phyloP scores from a whole-genome alignment of 2,113 vertebrate genomes.

The Camelus bactrianus region DNA sequence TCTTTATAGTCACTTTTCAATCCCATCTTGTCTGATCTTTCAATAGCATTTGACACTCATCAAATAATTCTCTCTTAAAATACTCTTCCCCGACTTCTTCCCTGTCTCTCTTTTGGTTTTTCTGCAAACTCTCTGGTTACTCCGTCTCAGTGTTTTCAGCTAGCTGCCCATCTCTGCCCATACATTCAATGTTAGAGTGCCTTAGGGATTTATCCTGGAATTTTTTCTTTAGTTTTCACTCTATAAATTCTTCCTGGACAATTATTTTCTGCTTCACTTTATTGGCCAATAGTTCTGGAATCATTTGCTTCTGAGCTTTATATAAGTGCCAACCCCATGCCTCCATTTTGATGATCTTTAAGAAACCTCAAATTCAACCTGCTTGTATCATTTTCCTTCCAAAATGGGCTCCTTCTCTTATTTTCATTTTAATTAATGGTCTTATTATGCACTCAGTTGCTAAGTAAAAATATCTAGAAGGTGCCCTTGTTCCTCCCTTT shows the following conservation, averaged over 20 bases:
- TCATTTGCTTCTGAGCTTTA: neutral
- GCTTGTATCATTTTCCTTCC: neutral
- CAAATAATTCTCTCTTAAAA: neutral
- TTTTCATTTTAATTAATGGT: constrained; percentile 2
- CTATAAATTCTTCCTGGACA: constrained; percentile 1
- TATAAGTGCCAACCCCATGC: neutral
- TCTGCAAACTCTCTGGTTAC: neutral
- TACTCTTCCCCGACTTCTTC: neutral
- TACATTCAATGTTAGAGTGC: neutral
- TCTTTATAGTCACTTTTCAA: neutral
- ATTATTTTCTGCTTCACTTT: neutral
- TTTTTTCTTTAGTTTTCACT: neutral
- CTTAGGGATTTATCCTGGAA: neutral
- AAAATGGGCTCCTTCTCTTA: neutral
- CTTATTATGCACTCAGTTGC: neutral
- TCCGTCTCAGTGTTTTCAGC: neutral
- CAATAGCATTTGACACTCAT: neutral
- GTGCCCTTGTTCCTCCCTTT: neutral
- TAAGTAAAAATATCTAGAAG: neutral
- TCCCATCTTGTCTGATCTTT: neutral
- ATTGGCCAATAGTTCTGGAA: constrained; percentile 19
- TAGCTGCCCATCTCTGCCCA: neutral
- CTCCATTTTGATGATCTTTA: neutral
- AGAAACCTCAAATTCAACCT: neutral
- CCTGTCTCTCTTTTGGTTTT: neutral